Base-by-base conservation (phyloP, 1,140 invertebrate genomes). In the Phocides pigmalion region DNA sequence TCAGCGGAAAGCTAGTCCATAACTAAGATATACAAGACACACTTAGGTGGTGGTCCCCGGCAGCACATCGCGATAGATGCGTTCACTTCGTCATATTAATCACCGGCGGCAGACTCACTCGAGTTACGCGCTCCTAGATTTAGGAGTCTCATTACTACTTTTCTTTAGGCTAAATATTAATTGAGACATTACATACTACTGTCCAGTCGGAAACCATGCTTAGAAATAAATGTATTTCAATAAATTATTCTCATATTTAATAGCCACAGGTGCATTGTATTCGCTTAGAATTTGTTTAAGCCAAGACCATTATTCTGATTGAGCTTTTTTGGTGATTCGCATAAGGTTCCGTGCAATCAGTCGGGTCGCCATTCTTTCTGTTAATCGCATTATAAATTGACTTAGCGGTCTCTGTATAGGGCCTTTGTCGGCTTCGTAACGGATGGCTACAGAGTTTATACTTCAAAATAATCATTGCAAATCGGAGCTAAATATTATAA, bases 111-210 rank as follows among this genome's bases (percentile, higher is more conserved):
- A 56, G 65, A 72, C 82, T 73, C 76, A 89, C 86, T 87, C 75
- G 85, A 82, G 78, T 89, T 90, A 90, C 88, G 88, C 88, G 79
- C 68, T 74, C 71, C 74, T 82, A 84, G 75, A 87, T 81, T 61
- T 82, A 81, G 81, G 65, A 64, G 64, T 61, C 79, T 88, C 88
- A 90, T 90, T 90, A 90, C 68, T 76, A 62, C 61, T 65, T 88
- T 77, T 87, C 88, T 87, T 84, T 76, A 82, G 88, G 88, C 88
- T 82, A 90, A 83, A 85, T 80, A 77, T 83, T 88, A 90, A 89
- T 90, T 88, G 85, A 90, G 86, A 89, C 76, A 86, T 90, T 90
- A 81, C 74, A 54, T 78, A 87, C 80, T 81, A 82, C 80, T 81
- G 80, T 79, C 75, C 72, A 70, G 70, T 65, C 44, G 68, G 74